phyloP scores from a whole-genome alignment of 1,140 invertebrate species.

The Trichomalopsis sarcophagae region DNA sequence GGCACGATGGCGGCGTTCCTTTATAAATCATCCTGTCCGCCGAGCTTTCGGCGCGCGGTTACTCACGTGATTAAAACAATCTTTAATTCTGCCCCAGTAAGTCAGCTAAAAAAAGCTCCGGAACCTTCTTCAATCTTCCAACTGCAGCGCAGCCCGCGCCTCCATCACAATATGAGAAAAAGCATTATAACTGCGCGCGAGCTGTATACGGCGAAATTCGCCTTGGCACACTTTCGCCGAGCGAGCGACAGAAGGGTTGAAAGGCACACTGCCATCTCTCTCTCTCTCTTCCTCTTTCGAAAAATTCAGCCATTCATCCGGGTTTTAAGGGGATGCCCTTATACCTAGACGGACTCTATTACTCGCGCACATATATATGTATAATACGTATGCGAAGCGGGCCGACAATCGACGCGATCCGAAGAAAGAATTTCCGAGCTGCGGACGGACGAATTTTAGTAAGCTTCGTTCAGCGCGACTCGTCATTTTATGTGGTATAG shows the following conservation, averaged over 20 bases:
- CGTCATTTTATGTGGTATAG: no score
- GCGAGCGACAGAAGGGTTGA: neutral
- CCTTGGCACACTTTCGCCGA: neutral
- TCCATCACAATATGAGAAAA: neutral
- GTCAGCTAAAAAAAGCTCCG: neutral
- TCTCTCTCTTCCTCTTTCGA: neutral
- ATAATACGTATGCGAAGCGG: no score
- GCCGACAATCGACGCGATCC: neutral
- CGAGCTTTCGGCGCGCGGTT: neutral
- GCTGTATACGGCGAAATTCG: neutral
- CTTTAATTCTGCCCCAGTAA: neutral
- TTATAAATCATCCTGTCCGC: no score
- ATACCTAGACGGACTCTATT: neutral
- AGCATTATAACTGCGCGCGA: neutral
- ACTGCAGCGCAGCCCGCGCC: neutral
- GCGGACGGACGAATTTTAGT: no score
- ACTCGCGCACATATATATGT: no score
- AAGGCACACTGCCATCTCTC: neutral
- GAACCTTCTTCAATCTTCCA: neutral
- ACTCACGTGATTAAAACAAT: neutral
- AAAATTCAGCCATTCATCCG: slow-evolving; percentile 1
- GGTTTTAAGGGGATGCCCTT: neutral
- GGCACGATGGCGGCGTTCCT: no score
- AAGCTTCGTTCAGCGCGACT: no score
- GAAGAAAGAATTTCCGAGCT: no score